These are phyloP conservation scores for Apteryx owenii DNA, from an alignment of 2,113 vertebrate species.

Conservation along the genomic window DNA sequence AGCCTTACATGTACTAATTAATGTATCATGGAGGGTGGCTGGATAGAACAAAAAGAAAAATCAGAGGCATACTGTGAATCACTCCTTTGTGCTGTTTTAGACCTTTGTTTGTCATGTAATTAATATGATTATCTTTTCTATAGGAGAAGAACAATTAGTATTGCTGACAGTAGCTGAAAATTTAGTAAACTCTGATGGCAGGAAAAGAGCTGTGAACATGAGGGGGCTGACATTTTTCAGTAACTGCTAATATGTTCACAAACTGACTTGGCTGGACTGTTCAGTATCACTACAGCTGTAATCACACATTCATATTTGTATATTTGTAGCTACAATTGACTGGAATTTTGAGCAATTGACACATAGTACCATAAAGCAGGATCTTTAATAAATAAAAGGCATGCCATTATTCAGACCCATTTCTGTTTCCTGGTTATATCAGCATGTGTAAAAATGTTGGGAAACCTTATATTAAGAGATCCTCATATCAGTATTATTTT, in stretches of 20 bases:
- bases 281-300: background rate
- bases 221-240: background rate
- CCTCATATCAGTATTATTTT: background rate
- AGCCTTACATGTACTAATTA: background rate
- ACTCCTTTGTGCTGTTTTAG: background rate
- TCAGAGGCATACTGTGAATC: background rate
- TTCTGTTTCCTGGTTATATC: background rate
- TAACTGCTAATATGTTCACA: background rate
- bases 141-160: background rate
- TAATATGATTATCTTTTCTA: background rate
- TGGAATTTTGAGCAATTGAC: background rate
- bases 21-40: background rate
- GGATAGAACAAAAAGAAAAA: background rate
- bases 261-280: background rate
- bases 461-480: background rate
- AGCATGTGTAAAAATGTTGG: fast-evolving
- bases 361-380: background rate
- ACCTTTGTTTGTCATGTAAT: background rate
- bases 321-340: background rate
- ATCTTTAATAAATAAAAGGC: fast-evolving
- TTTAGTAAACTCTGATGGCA: background rate
- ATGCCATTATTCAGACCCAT: background rate
- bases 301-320: background rate
- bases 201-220: background rate
- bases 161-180: background rate